A percentile compares a stretch with the other conserved stretches of the same genome.
These are phyloP conservation scores for Cochlearius cochlearius DNA, from an alignment of 2,113 vertebrate species.

Conservation along the genomic window DNA sequence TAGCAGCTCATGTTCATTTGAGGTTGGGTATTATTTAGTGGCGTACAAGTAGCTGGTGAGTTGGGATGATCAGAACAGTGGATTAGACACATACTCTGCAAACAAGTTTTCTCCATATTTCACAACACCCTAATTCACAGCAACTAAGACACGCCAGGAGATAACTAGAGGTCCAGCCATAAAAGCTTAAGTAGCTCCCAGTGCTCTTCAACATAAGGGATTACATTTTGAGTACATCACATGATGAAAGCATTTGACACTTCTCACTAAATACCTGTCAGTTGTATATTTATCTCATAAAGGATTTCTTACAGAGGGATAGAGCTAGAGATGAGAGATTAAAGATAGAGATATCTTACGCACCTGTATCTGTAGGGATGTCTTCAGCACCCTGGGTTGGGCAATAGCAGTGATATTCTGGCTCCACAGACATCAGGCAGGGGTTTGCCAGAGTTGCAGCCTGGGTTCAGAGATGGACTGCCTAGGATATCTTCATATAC, in stretches of 20 bases:
- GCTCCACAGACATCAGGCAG: neutral
- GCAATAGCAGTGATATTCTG: fast-evolving
- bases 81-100: neutral
- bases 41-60: neutral
- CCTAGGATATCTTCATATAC: neutral
- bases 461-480: neutral
- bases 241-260: neutral
- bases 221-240: neutral
- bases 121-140: neutral
- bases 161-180: neutral
- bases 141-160: neutral
- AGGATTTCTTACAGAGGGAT: neutral
- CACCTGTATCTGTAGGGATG: neutral
- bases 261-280: neutral
- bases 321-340: neutral
- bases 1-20: neutral
- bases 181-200: neutral
- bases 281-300: neutral
- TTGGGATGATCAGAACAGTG: neutral
- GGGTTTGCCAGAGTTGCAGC: neutral
- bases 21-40: neutral
- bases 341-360: neutral
- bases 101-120: neutral
- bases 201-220: neutral
- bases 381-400: neutral